Evolutionary conservation across 35 echinoderm and acorn worm species (phyloP).

Genomic region (Anneissia japonica): DNA sequence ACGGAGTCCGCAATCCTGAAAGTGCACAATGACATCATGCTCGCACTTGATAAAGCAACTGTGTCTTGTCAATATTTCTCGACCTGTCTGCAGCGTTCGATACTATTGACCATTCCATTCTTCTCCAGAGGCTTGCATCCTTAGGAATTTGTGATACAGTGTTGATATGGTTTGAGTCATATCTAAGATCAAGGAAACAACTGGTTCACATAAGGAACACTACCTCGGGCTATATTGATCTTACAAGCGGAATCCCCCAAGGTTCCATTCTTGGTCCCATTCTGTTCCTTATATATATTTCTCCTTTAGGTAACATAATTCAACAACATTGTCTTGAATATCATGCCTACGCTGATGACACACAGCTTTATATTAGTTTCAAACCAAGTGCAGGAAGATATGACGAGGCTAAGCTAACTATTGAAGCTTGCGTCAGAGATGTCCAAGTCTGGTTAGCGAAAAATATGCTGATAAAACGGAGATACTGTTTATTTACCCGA

Average conservation of each 20-base stretch:
- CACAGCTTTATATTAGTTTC: slow-evolving; percentile 50
- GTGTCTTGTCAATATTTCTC: slow-evolving; percentile 30
- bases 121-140: slow-evolving; percentile 24
- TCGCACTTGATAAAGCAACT: slow-evolving; percentile 16
- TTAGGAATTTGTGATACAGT: slow-evolving; percentile 29
- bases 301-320: slow-evolving; percentile 44
- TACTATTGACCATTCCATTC: slow-evolving; percentile 38
- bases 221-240: slow-evolving; percentile 8
- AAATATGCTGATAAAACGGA: too few relatives aligned
- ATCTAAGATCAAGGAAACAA: slow-evolving; percentile 36
- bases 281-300: slow-evolving; percentile 47
- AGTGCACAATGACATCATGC: too few relatives aligned
- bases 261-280: slow-evolving; percentile 63
- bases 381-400: too few relatives aligned
- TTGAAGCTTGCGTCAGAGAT: too few relatives aligned
- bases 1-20: too few relatives aligned
- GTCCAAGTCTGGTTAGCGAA: too few relatives aligned
- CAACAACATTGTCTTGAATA: slow-evolving; percentile 23
- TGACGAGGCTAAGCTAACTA: too few relatives aligned
- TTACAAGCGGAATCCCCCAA: slow-evolving; percentile 32
- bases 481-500: too few relatives aligned
- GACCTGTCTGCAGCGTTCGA: slow-evolving; percentile 55
- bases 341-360: slow-evolving; percentile 68
- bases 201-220: slow-evolving; percentile 18
- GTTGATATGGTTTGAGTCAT: slow-evolving; percentile 37